A percentile compares a stretch with the other conserved stretches of the same genome.
These are phyloP conservation scores for Chaetogeoica ovagalla DNA, from an alignment of 2,888 invertebrate genomes.

Conservation along the genomic window DNA sequence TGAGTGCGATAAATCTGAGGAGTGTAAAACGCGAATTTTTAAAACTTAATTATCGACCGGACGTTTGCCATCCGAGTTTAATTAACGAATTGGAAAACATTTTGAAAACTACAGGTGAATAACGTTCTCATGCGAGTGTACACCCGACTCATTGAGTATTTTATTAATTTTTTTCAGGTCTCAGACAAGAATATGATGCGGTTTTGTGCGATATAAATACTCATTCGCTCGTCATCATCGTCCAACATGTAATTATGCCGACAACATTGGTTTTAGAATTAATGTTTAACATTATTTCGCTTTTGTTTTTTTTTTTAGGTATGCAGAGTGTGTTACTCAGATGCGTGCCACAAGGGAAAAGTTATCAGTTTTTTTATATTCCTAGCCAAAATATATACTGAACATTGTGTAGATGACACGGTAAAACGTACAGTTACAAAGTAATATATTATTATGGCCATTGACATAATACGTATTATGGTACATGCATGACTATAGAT, in stretches of 20 bases:
- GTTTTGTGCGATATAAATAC: not conserved
- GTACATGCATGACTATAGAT: not conserved
- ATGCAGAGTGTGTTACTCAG: conserved; percentile 19
- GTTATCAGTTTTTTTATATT: not conserved
- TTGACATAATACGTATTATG: not conserved
- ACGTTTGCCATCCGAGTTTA: conserved; percentile 7
- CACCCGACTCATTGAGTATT: no score
- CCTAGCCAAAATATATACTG: conserved; percentile 10
- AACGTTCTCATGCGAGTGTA: not conserved
- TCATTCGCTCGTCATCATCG: conserved; percentile 11
- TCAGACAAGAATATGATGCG: not conserved
- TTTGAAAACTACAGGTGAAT: conserved; percentile 9
- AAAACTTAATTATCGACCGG: conserved; percentile 11
- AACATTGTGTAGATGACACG: conserved; percentile 16
- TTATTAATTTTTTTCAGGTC: conserved; percentile 12
- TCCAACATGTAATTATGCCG: conserved; percentile 21
- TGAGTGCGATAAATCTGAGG: conserved; percentile 29
- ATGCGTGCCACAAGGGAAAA: not conserved
- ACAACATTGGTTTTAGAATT: not conserved
- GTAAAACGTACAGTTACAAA: conserved; percentile 22
- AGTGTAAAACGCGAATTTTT: conserved; percentile 22
- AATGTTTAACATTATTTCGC: not conserved
- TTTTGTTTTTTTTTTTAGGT: not conserved
- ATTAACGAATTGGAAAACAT: conserved; percentile 9
- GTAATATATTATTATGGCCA: not conserved